These are phyloP conservation scores for Pyrocoelia pectoralis DNA, from an alignment of 2,888 invertebrate species.

Conservation along the genomic window DNA sequence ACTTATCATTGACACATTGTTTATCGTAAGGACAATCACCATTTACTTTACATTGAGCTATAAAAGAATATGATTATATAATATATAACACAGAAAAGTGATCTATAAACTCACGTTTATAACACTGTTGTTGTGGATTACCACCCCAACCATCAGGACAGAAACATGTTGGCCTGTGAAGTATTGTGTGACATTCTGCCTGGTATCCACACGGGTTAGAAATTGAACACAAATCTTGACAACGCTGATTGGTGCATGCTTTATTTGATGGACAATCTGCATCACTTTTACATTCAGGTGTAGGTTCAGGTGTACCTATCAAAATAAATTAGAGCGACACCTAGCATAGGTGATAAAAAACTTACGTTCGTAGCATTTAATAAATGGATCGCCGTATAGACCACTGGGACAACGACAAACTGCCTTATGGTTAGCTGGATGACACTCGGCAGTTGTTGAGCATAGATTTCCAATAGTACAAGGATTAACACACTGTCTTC, in stretches of 20 bases:
- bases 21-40: slow-evolving; percentile 86
- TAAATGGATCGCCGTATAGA: slow-evolving; percentile 81
- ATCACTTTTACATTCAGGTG: slow-evolving; percentile 76
- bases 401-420: slow-evolving; percentile 79
- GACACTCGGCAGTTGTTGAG: slow-evolving; percentile 80
- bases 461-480: slow-evolving; percentile 76
- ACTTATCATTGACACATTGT: slow-evolving; percentile 79
- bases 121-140: slow-evolving; percentile 85
- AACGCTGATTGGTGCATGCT: slow-evolving; percentile 81
- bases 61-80: too few species aligned
- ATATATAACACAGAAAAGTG: too few species aligned
- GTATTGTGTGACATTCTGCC: slow-evolving; percentile 79
- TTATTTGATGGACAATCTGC: slow-evolving; percentile 78
- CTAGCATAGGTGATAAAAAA: too few species aligned
- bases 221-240: slow-evolving; percentile 81
- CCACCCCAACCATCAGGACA: slow-evolving; percentile 89
- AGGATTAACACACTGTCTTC: slow-evolving; percentile 78
- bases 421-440: slow-evolving; percentile 77
- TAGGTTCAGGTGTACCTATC: slow-evolving; percentile 57
- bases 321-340: too few species aligned
- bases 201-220: slow-evolving; percentile 82
- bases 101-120: slow-evolving; percentile 85
- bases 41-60: slow-evolving; percentile 83
- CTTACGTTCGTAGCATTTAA: slow-evolving; percentile 71
- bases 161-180: slow-evolving; percentile 83